Evolutionary conservation across 2,113 vertebrate species (phyloP).

Genomic region (Caranx melampygus): DNA sequence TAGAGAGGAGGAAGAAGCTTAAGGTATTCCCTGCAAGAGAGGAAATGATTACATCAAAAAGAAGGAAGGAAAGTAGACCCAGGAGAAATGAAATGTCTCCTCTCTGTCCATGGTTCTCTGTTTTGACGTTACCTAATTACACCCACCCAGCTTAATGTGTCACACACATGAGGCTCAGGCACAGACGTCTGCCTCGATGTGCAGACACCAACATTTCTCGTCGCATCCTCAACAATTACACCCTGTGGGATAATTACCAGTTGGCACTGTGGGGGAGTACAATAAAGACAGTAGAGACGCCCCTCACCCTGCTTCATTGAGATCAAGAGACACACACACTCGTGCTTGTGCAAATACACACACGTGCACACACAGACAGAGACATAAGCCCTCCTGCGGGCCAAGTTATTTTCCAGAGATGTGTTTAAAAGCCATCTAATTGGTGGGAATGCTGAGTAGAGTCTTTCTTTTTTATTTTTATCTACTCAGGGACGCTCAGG

Average conservation of each 20-base stretch:
- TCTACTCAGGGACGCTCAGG: conserved; percentile 26
- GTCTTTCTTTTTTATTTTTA: background rate
- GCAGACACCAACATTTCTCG: conserved; percentile 61
- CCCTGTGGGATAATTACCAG: conserved; percentile 65
- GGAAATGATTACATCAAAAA: conserved; percentile 15
- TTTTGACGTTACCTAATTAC: conserved; percentile 28
- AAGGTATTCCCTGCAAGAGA: background rate
- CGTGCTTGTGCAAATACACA: conserved; percentile 9
- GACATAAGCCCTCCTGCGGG: conserved; percentile 32
- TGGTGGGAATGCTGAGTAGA: conserved; percentile 56
- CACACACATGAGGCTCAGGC: conserved; percentile 35
- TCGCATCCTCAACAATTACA: conserved; percentile 72
- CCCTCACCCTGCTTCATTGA: conserved; percentile 39
- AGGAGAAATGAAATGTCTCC: background rate
- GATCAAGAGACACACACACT: conserved; percentile 16
- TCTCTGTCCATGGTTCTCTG: background rate
- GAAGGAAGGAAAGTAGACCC: background rate
- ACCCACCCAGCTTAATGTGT: conserved; percentile 18
- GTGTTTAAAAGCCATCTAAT: conserved; percentile 62
- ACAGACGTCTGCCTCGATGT: conserved; percentile 59
- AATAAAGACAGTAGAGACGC: conserved; percentile 62
- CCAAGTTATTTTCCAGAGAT: conserved; percentile 66
- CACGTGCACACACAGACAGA: conserved; percentile 32
- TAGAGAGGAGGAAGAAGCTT: background rate
- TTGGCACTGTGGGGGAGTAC: conserved; percentile 58